Evolutionary conservation across 1,140 invertebrate genomes (phyloP), one percentile per base, ranked within the genome.

Genomic region (Drosophila willistoni): DNA sequence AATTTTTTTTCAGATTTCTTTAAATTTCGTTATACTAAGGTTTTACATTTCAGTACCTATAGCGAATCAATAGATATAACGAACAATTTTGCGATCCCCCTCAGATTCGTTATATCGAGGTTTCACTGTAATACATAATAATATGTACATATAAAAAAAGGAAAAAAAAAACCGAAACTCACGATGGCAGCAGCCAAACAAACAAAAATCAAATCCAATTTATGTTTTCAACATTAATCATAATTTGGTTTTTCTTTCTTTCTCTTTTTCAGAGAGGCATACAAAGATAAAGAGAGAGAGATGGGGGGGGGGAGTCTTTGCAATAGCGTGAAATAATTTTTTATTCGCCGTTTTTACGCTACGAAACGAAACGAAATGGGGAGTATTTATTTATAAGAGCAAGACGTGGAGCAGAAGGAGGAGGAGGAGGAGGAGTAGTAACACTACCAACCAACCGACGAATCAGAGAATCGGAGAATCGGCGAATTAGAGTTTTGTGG

Each of bases 201-300:
- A 87, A 89, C 81, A 89, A 63, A 89, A 87, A 87, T 84, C 85
- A 87, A 87, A 89, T 89, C 84, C 71, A 89, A 87, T 89, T 85
- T 81, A 77, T 74, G 74, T 74, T 68, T 64, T 77, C 70, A 69
- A 84, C 83, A 87, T 87, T 87, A 89, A 87, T 87, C 84, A 87
- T 87, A 84, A 87, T 87, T 87, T 87, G 47, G 64, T 61, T 63
- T 51, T 51, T 51, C 17, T 51, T 51, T 51, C 44, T 51, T 51
- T 51, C 44, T 12, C 9, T 51, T 22, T 22, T 12, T 51, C 7
- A 29, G 0, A 29, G 6, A 29, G 6, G 25, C 25, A 5, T 29
- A 29, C 0, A 29, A 5, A 29, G 29, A 29, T 9, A 10, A 9
- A 19, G n/a, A 7, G 44, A 9, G 6, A 1, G 7, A 14, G 14